Base-by-base conservation (phyloP, 2,113 vertebrate species). In the Tragelaphus buxtoni region DNA sequence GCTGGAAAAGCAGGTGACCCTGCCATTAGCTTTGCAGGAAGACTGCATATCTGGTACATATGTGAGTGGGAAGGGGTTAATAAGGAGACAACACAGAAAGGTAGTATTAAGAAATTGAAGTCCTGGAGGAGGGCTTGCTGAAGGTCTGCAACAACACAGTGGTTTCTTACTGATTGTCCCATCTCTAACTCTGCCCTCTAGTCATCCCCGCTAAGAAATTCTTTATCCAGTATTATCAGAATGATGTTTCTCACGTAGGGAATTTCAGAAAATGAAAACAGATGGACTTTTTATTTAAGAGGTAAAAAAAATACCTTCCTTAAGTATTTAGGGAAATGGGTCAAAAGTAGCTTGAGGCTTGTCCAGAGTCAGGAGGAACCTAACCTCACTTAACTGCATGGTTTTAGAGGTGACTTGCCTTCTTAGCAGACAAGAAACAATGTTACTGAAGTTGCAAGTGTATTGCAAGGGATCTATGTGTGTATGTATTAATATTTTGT, bases 1-100 rank as follows among this genome's bases (percentile, higher is more conserved):
- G n/a, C 76, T 14, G 0, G 45, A 58, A 39, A 30, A 28, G 18
- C 0, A 1, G 32, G n/a, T 49, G 24, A n/a, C 24, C 32, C 26
- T 55, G 28, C 49, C 74, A 80, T 65, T 24, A 18, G 81, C 82
- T 65, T 24, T 87, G n/a, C 51, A 90, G 69, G 55, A 55, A 63
- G 49, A 2, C 5, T 24, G 3, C 17, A 1, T 22, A 28, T 24
- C 16, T 69, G 61, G 18, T 11, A 0, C 28, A 22, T 28, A 6
- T n/a, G 47, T 79, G 47, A 51, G 47, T 56, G 55, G 53, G 26
- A 22, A 24, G 39, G 51, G 17, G 3, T 35, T 55, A 20, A 55
- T 11, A 32, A n/a, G 9, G 12, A 58, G 49, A 42, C 72, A 2
- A 5, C 17, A 69, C 1, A 14, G 87, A 86, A 74, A 55, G 51